Percentiles rank a stretch among this genome's conserved stretches.
These are phyloP conservation scores for Acrobeloides nanus DNA, from an alignment of 2,888 invertebrate species.

Conservation along the genomic window DNA sequence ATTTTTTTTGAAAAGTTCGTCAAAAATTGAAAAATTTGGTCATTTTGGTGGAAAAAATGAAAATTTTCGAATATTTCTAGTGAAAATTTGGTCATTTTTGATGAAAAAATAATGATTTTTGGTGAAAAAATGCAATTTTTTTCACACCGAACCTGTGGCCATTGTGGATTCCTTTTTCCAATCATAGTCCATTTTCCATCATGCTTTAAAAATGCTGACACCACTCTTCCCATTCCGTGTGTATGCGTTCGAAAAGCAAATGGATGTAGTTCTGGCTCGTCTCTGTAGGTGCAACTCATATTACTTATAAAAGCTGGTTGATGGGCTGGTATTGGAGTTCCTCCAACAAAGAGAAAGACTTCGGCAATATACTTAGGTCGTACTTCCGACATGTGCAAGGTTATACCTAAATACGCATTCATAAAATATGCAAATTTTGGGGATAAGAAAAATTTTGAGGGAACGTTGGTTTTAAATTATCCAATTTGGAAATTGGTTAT, in stretches of 20 bases:
- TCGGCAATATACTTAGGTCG: conserved; percentile 51
- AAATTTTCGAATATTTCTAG: too few relatives aligned
- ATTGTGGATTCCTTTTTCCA: conserved; percentile 62
- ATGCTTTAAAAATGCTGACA: conserved; percentile 56
- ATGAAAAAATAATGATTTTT: too few relatives aligned
- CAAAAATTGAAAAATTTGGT: too few relatives aligned
- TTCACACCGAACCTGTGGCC: conserved; percentile 63
- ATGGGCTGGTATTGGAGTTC: conserved; percentile 53
- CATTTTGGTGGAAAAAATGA: too few relatives aligned
- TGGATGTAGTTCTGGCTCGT: conserved; percentile 55
- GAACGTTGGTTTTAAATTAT: too few relatives aligned
- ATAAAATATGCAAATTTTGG: conserved; percentile 18
- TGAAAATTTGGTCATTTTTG: too few relatives aligned
- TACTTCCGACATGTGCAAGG: conserved; percentile 44
- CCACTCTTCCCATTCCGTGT: conserved; percentile 57
- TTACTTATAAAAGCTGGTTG: conserved; percentile 57
- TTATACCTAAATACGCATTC: conserved; percentile 35
- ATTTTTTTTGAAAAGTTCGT: too few relatives aligned
- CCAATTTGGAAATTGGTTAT: too few relatives aligned
- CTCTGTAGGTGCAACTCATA: conserved; percentile 57
- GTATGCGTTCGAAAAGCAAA: conserved; percentile 62
- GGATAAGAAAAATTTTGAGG: too few relatives aligned
- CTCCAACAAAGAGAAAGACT: conserved; percentile 54
- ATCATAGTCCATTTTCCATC: conserved; percentile 53
- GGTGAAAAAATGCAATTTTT: too few relatives aligned